Base-by-base conservation (phyloP, 2,797 vertebrate genomes). In the Enteromius unitaeniatus region DNA sequence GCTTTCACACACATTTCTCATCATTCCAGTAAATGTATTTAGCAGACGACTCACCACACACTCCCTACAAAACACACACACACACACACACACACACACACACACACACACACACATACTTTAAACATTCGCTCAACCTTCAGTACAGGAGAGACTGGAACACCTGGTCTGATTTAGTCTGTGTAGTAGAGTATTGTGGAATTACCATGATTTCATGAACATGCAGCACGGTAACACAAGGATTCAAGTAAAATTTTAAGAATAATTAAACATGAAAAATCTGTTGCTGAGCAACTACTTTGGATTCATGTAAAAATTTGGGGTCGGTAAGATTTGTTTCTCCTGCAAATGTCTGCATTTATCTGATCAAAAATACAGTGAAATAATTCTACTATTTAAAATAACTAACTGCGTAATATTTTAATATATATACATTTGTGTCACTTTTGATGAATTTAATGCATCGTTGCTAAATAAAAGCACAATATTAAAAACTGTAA, bases 21-120 rank as follows among this genome's bases (percentile, higher is more conserved):
- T 85, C 72, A 8, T 85, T 85, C 84, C 86, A 68, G 81, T 83
- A 87, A 87, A 87, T 81, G 77, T 60, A 83, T 28, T 60, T 40
- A 81, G 15, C 72, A 55, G 17, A 19, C 34, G 26, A 45, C 9
- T 60, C 34, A 75, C 81, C 72, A 40, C 64, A 21, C 26, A 37
- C 19, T 83, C 69, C 68, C 76, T 28, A 28, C 47, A 17, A 51
- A 28, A 86, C 51, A 83, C 64, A 82, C 64, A 81, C 79, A 79
- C 82, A 51, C 17, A 23, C 73, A n/a, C 72, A 55, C 49, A 55
- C 6, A 31, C 2, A 51, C 17, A 23, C 73, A 86, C 51, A 83
- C 64, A 82, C 64, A 81, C 79, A 79, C 82, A 51, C 17, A 23
- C 73, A n/a, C 72, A 55, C 49, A 55, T 10, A 31, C 2, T 65